Conservation (phyloP, 53 echinoderm and acorn worm genomes). For the Antedon mediterranea region DNA sequence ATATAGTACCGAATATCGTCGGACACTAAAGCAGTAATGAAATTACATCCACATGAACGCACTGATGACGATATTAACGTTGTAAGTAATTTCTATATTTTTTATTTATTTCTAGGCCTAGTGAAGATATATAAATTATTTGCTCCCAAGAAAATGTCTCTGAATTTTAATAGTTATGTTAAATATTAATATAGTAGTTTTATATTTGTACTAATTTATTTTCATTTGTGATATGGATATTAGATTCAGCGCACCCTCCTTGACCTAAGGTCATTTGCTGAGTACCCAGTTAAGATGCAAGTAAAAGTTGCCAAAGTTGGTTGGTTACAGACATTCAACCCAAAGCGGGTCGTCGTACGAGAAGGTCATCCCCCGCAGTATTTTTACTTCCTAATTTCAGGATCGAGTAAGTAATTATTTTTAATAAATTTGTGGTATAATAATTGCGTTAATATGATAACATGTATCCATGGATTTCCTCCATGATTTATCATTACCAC, state of each 20-base stretch:
- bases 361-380: conserved; percentile 44
- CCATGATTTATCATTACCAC: too few species aligned
- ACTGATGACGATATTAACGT: conserved; percentile 43
- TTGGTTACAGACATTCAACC: conserved; percentile 57
- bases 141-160: too few species aligned
- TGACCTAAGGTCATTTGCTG: conserved; percentile 28
- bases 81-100: conserved; percentile 26
- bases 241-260: conserved; percentile 38
- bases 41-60: conserved; percentile 22
- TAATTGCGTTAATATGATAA: too few species aligned
- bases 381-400: conserved; percentile 60
- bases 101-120: too few species aligned
- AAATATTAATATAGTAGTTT: too few species aligned
- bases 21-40: conserved; percentile 37
- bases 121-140: too few species aligned
- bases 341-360: conserved; percentile 41
- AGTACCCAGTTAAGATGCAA: conserved; percentile 67
- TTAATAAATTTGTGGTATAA: too few species aligned
- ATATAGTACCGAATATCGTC: background rate
- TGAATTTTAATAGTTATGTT: too few species aligned
- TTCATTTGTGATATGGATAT: too few species aligned
- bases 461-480: too few species aligned
- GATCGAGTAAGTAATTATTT: conserved; percentile 33
- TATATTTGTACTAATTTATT: too few species aligned
- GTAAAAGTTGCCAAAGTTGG: conserved; percentile 32